phyloP scores from a whole-genome alignment of 2,888 invertebrate species.

The Metopia argyrocephala region DNA sequence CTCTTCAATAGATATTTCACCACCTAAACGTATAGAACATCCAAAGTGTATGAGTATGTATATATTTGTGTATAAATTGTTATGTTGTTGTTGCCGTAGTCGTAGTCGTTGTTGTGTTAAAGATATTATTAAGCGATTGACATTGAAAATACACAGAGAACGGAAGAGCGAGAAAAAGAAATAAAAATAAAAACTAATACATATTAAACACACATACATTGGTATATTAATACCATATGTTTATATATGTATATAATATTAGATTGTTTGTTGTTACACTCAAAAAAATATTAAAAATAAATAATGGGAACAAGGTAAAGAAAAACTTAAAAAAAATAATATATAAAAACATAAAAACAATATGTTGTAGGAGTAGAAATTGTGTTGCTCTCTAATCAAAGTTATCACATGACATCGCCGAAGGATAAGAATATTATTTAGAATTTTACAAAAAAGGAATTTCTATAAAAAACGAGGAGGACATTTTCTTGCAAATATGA shows the following conservation, averaged over 20 bases:
- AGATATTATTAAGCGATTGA: constrained; percentile 43
- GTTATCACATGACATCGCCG: not conserved
- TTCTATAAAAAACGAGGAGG: not conserved
- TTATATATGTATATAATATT: constrained; percentile 3
- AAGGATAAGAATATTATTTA: not conserved
- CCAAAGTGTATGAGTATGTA: not conserved
- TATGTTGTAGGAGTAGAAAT: not conserved
- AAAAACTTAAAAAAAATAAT: not conserved
- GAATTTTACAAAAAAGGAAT: not conserved
- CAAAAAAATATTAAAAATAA: constrained; percentile 36
- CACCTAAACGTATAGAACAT: constrained; percentile 68
- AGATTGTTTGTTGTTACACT: constrained; percentile 55
- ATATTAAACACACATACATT: constrained; percentile 15
- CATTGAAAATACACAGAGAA: constrained; percentile 40
- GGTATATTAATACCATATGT: not conserved
- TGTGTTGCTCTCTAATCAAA: not conserved
- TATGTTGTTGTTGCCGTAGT: constrained; percentile 2
- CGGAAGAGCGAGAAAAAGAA: constrained; percentile 16
- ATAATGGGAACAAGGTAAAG: not conserved
- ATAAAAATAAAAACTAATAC: constrained; percentile 18
- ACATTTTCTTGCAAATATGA: no score
- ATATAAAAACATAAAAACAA: not conserved
- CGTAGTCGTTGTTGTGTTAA: not conserved
- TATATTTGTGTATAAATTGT: constrained; percentile 2
- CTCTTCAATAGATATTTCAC: constrained; percentile 84